Evolutionary conservation across 2,888 invertebrate genomes (phyloP), one percentile per base, ranked within the genome.

Genomic region (Gerris lacustris): DNA sequence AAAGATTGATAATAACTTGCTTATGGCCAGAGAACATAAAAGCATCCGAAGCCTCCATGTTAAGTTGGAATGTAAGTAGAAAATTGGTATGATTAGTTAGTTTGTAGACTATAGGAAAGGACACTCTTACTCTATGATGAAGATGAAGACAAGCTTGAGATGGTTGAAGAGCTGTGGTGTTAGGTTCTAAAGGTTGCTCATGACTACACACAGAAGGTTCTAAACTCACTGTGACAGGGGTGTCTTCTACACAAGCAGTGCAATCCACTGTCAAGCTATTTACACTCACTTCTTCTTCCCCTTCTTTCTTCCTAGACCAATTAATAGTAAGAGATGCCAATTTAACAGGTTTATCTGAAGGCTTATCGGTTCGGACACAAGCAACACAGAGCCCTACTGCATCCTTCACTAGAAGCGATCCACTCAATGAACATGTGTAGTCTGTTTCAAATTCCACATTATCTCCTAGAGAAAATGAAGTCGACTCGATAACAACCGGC

Each of bases 11-110:
- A 2, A 64, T 18, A 5, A 90, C 89, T 84, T 94, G 92, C 82
- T 93, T 95, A 78, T 94, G 93, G 4, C 96, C 96, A 73, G 96
- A 89, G 82, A 94, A 96, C 90, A 96, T 95, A 80, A 96, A 96
- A 63, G 90, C 91, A 80, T 96, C 95, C 72, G 88, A 90, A 6
- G 89, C 87, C 76, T 93, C 92, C 82, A 94, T 88, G 69, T 84
- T 85, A 63, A 92, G 81, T 76, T 86, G 87, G 55, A 94, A 82
- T 73, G 91, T 87, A 72, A 91, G 85, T 63, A 92, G 85, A 72
- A 84, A 85, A 67, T 84, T 83, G 0, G 90, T 88, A 76, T 88
- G 86, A 78, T 94, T 94, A 78, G 84, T 84, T 70, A 94, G 81
- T 74, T 84, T 84, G 79, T 92, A 91, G 69, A 84, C 84, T 9